Evolutionary conservation across 2,888 invertebrate genomes (phyloP), one percentile per base, ranked within the genome.

Genomic region (Oscheius sp.): DNA sequence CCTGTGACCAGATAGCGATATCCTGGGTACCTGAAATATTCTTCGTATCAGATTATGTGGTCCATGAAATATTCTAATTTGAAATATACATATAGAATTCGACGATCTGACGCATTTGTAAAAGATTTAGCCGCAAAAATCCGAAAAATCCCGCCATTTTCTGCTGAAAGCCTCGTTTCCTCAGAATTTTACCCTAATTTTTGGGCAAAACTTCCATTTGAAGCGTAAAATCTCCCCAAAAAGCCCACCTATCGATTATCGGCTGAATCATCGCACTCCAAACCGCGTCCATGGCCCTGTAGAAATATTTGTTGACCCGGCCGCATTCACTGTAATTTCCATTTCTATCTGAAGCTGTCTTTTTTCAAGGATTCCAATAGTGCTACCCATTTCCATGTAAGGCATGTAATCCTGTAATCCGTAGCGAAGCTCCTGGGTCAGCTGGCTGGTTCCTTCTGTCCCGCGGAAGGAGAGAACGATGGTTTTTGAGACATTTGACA

Each of bases 221-320:
- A n/a, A n/a, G n/a, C n/a, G n/a, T n/a, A n/a, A n/a, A n/a, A n/a
- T n/a, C n/a, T n/a, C n/a, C n/a, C n/a, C n/a, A n/a, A 66, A 49
- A 46, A 66, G 16, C 41, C 16, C 0, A 69, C 69, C 23, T 69
- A 23, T 12, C 12, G 5, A 29, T 29, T 27, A 63, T 75, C 18
- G 78, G 80, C 23, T 74, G 70, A 21, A 80, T 77, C 78, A 80
- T 78, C 46, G 73, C 75, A 7, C 72, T 63, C 80, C 80, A 80
- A 74, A 80, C 74, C 61, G 71, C 73, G 55, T 68, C 64, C 80
- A 80, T 80, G 1, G 80, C 80, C 21, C 72, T 43, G 46, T 76
- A 69, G 73, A 80, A 80, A 61, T 80, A 80, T 6, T 76, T 72
- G 49, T 80, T 80, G 9, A 76, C 80, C 23, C 78, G 72, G 23